phyloP scores from a whole-genome alignment of 2,113 vertebrate species.

The Corvus hawaiiensis region DNA sequence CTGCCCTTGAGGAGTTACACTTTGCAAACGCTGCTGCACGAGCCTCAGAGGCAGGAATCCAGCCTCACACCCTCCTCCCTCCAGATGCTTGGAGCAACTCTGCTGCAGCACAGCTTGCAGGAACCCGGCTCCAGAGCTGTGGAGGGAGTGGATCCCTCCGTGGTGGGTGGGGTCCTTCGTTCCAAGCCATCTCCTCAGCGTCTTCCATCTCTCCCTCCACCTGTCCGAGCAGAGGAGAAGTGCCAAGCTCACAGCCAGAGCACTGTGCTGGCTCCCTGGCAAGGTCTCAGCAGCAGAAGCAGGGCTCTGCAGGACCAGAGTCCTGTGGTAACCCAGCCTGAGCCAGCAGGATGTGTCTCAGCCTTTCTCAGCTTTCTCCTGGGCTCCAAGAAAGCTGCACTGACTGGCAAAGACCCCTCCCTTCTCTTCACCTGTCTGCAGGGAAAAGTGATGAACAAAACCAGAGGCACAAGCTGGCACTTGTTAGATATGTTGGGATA shows the following conservation, averaged over 20 bases:
- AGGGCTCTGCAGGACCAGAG: background rate
- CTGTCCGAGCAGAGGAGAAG: background rate
- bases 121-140: accelerated
- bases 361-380: background rate
- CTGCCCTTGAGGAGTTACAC: background rate
- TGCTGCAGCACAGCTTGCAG: background rate
- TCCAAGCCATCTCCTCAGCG: background rate
- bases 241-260: background rate
- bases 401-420: accelerated
- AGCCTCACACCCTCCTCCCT: background rate
- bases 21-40: accelerated
- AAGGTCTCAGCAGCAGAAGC: background rate
- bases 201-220: background rate
- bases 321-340: background rate
- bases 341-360: background rate
- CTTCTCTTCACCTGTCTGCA: background rate
- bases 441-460: background rate
- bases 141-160: accelerated
- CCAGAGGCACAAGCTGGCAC: background rate
- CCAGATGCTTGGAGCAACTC: background rate
- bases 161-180: background rate
- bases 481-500: background rate
- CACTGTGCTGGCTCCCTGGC: background rate
- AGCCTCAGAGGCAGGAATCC: background rate
- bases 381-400: background rate